A percentile compares a stretch with the other conserved stretches of the same genome.
These are phyloP conservation scores for Auanema freiburgensis DNA, from an alignment of 2,888 invertebrate species.

Conservation along the genomic window DNA sequence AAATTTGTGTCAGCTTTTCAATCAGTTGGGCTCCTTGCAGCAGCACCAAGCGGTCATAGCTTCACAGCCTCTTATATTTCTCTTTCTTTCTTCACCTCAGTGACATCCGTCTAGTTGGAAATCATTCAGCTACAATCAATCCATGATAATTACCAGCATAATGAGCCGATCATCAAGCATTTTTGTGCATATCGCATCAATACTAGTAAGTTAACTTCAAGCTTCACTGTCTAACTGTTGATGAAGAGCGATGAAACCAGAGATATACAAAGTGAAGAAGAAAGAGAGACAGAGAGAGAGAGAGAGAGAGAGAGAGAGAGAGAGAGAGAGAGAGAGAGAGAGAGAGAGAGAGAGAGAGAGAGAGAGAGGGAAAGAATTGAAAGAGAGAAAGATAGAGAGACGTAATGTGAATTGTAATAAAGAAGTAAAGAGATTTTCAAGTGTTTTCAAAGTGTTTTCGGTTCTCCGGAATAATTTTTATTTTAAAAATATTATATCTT, in stretches of 20 bases:
- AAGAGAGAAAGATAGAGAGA: not conserved
- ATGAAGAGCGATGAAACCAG: not conserved
- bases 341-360: constrained; percentile 8
- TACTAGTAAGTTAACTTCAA: not conserved
- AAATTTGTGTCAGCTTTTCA: not conserved
- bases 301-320: too few species aligned
- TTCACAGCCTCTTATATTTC: too few species aligned
- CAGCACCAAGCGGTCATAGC: not conserved
- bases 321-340: too few species aligned
- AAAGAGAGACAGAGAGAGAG: too few species aligned
- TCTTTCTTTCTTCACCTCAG: too few species aligned
- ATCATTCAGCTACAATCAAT: too few species aligned
- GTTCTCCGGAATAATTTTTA: too few species aligned
- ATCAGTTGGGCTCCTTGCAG: not conserved
- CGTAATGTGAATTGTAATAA: not conserved
- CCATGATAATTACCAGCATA: not conserved
- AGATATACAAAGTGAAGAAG: constrained; percentile 1
- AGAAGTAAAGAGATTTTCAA: not conserved
- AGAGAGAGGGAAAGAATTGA: not conserved
- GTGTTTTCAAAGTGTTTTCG: too few species aligned
- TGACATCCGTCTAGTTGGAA: too few species aligned
- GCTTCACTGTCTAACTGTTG: not conserved
- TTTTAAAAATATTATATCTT: too few species aligned
- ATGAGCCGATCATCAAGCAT: not conserved
- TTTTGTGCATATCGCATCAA: not conserved